Evolutionary conservation across 2,888 invertebrate species (phyloP), one percentile per base, ranked within the genome.

Genomic region (Drosophila picticornis): DNA sequence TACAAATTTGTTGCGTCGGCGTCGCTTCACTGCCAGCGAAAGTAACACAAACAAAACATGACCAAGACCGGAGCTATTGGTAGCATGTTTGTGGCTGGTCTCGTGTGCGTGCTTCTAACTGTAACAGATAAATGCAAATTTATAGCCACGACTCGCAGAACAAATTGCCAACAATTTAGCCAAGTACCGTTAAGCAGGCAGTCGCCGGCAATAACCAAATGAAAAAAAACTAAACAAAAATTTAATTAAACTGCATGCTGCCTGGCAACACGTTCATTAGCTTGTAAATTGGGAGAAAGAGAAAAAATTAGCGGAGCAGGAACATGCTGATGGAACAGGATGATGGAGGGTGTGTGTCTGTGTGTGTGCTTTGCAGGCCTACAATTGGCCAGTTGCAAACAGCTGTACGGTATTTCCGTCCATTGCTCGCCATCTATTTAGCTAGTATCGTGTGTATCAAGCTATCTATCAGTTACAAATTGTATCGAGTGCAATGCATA

Each of bases 401-500:
- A 75, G 78, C 77, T 87, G 72, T 76, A 63, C 67, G 75, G 75
- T 82, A 83, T 90, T 90, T 88, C 91, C 91, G 90, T 63, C 65
- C 57, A 61, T 57, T 51, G 56, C 43, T 31, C 43, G 51, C 51
- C 40, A 36, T 56, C 63, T 60, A 59, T 50, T 43, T 46, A 48
- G 25, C 80, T 22, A 46, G 36, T 34, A 58, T 70, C 53, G 36
- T 27, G n/a, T 53, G 68, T 72, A 71, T 66, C 71, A 51, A 51
- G 48, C 71, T 72, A 73, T 81, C 77, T 88, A 91, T 91, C 81
- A 86, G 83, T 79, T 84, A 90, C 90, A 92, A 92, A 91, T 91
- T 91, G 90, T 90, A 91, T 90, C 88, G 80, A 83, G 80, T 70
- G 84, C 90, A 90, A 88, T 91, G 88, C 82, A 88, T 90, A 90